Conservation (phyloP, 2,888 invertebrate species). For the Eristalis tenax region DNA sequence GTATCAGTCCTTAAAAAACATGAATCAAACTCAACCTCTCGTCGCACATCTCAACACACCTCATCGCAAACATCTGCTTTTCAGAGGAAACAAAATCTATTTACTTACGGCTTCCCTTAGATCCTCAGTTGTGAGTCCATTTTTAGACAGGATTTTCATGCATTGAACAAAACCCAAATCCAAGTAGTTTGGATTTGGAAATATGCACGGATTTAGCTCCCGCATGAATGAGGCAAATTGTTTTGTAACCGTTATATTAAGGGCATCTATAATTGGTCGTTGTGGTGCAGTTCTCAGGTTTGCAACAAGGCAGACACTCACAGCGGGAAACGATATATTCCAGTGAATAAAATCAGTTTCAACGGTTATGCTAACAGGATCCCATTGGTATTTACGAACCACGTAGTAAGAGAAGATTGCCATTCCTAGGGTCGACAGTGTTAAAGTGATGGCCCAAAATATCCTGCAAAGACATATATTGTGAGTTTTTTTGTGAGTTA, state of each 20-base stretch:
- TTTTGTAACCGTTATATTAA: constrained; percentile 18
- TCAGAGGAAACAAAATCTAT: neutral
- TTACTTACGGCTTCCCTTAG: constrained; percentile 34
- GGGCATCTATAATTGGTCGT: neutral
- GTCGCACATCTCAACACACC: too few species aligned
- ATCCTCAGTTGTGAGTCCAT: neutral
- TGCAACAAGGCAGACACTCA: constrained; percentile 50
- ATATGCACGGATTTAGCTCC: constrained; percentile 27
- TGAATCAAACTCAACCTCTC: too few species aligned
- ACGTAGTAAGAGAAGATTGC: constrained; percentile 30
- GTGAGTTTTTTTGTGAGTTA: neutral
- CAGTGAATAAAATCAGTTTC: constrained; percentile 32
- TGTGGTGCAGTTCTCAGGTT: neutral
- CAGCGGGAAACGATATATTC: constrained; percentile 50
- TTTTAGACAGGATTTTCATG: neutral
- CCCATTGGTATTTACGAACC: constrained; percentile 22
- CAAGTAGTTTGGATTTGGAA: neutral
- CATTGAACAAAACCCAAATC: neutral
- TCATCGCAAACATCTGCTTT: too few species aligned
- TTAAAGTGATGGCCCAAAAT: constrained; percentile 16
- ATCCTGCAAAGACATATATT: constrained; percentile 18
- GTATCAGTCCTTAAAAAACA: too few species aligned
- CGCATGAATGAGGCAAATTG: neutral
- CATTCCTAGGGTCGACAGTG: constrained; percentile 42
- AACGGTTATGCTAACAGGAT: constrained; percentile 33